phyloP scores from a whole-genome alignment of 2,888 invertebrate species.

The Cataglyphis cursor region DNA sequence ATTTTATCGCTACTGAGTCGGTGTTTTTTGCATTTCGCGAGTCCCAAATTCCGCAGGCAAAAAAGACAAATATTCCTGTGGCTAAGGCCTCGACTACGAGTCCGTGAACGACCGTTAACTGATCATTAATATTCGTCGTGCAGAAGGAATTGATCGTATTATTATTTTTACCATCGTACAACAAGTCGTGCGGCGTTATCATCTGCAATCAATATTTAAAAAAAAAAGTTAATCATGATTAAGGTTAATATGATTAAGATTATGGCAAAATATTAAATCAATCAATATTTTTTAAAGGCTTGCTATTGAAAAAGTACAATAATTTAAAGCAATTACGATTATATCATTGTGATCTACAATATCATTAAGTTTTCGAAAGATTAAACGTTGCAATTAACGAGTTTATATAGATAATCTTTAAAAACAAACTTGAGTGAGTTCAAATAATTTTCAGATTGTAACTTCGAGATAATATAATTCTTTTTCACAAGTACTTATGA shows the following conservation, averaged over 20 bases:
- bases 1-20: constrained; percentile 89
- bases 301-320: neutral
- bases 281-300: neutral
- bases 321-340: neutral
- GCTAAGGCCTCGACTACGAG: constrained; percentile 88
- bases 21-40: constrained; percentile 89
- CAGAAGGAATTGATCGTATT: constrained; percentile 67
- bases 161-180: constrained; percentile 55
- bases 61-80: constrained; percentile 89
- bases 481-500: no score
- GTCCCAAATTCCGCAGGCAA: constrained; percentile 92
- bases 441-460: neutral
- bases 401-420: neutral
- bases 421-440: neutral
- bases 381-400: neutral
- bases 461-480: constrained; percentile 14
- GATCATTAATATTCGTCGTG: constrained; percentile 71
- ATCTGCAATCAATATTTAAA: constrained; percentile 74
- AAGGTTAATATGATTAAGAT: neutral
- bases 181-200: constrained; percentile 79
- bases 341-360: neutral
- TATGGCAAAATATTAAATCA: neutral
- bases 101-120: neutral
- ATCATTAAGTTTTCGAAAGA: neutral
- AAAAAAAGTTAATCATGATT: neutral